Conservation (phyloP, 2,888 invertebrate species). For the Amblyjoppa fuscipennis region DNA sequence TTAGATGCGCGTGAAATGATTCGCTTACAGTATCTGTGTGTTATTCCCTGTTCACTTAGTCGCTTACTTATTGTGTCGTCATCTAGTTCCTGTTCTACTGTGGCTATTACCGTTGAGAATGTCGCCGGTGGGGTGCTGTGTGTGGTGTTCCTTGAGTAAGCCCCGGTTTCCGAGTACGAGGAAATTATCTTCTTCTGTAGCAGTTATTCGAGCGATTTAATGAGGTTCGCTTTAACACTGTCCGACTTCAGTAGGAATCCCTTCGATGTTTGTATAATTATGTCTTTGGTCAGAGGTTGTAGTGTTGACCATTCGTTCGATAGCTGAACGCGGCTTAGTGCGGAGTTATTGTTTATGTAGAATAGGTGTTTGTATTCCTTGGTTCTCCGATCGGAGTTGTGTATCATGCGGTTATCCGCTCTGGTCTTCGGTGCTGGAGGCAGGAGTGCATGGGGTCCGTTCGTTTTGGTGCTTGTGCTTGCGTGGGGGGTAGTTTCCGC, state of each 20-base stretch:
- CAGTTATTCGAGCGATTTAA: not conserved
- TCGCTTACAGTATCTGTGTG: conserved; percentile 20
- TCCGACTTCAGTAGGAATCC: conserved; percentile 20
- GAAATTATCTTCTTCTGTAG: not conserved
- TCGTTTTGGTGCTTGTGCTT: not conserved
- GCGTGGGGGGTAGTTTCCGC: not conserved
- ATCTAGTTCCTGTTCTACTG: conserved; percentile 5
- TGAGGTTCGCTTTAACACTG: not conserved
- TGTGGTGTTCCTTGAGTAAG: not conserved
- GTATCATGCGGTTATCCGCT: not conserved
- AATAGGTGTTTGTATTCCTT: conserved; percentile 19
- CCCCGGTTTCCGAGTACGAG: not conserved
- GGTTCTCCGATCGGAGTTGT: not conserved
- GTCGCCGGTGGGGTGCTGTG: not conserved
- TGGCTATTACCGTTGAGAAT: not conserved
- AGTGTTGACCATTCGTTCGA: not conserved
- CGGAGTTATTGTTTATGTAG: not conserved
- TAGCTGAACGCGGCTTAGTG: conserved; percentile 7
- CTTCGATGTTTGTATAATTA: conserved; percentile 12
- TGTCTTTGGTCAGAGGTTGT: not conserved
- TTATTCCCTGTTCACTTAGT: not conserved
- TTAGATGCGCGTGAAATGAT: conserved; percentile 40
- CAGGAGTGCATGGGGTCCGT: not conserved
- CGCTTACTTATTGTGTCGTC: not conserved
- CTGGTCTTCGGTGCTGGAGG: not conserved